Evolutionary conservation across 2,797 vertebrate genomes (phyloP).

Genomic region (Xyrichtys novacula): DNA sequence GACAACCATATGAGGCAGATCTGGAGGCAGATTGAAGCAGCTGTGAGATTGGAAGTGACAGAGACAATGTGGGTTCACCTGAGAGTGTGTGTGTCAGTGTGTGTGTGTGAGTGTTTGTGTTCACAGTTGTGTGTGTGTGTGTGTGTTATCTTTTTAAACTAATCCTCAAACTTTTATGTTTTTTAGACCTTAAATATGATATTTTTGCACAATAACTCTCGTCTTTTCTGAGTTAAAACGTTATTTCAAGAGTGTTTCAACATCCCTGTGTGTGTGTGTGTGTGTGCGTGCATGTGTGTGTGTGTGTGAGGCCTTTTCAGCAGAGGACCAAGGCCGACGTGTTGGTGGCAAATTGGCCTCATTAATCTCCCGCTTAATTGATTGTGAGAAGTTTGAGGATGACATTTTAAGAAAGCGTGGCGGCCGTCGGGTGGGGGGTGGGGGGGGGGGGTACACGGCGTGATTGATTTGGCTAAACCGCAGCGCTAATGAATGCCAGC

Average conservation of each 20-base stretch:
- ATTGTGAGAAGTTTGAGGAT: conserved; percentile 89
- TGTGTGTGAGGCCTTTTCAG: conserved; percentile 40
- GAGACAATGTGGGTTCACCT: conserved; percentile 46
- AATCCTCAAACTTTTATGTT: neutral
- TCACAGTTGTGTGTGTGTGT: conserved; percentile 3
- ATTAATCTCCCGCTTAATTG: conserved; percentile 89
- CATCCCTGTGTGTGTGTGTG: conserved; percentile 11
- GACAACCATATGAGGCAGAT: conserved; percentile 65
- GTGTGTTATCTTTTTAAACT: neutral
- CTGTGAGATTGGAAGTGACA: conserved; percentile 64
- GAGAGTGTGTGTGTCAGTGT: conserved; percentile 15
- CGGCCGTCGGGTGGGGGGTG: conserved; percentile 38
- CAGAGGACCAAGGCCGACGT: conserved; percentile 69
- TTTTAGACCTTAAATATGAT: neutral
- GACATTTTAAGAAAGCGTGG: conserved; percentile 87
- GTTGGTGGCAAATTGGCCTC: conserved; percentile 87
- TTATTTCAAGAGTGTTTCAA: neutral
- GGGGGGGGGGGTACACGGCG: conserved; percentile 28
- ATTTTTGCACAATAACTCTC: neutral
- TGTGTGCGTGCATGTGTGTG: conserved; percentile 2
- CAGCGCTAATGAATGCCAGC: conserved; percentile 86
- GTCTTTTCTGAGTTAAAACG: neutral
- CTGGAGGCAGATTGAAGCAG: conserved; percentile 56
- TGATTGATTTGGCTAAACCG: conserved; percentile 86
- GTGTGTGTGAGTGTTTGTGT: neutral